Conservation (phyloP, 2,797 vertebrate species). For the Pogonophryne albipinna region DNA sequence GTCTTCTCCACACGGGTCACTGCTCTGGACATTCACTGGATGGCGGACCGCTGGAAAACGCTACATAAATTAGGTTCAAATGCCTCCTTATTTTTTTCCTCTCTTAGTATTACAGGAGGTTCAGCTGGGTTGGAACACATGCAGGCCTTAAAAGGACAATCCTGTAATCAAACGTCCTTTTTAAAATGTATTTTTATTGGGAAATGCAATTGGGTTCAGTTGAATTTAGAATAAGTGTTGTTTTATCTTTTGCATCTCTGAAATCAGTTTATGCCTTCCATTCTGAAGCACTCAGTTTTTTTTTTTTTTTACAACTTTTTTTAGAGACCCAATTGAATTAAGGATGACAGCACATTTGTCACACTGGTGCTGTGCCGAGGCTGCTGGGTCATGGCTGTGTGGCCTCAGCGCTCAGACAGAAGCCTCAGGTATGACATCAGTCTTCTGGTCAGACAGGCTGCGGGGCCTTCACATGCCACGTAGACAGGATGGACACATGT, state of each 20-base stretch:
- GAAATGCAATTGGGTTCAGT: conserved; percentile 23
- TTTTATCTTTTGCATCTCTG: conserved; percentile 21
- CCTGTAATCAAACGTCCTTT: conserved; percentile 15
- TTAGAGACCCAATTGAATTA: conserved; percentile 27
- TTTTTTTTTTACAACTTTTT: conserved; percentile 15
- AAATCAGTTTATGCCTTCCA: conserved; percentile 28
- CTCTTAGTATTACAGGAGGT: conserved; percentile 18
- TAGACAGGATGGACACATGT: conserved; percentile 30
- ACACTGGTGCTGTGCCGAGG: background rate
- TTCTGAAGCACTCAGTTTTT: conserved; percentile 29
- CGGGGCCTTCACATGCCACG: conserved; percentile 35
- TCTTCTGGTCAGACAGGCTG: conserved; percentile 31
- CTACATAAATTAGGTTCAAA: conserved; percentile 41
- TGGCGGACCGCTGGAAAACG: conserved; percentile 55
- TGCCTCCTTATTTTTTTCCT: conserved; percentile 12
- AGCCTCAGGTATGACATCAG: conserved; percentile 4
- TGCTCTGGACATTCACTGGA: conserved; percentile 70
- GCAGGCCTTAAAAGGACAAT: conserved; percentile 1
- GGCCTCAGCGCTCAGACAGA: background rate
- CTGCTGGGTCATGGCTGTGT: conserved; percentile 17
- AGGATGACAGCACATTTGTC: conserved; percentile 29
- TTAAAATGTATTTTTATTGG: conserved; percentile 10
- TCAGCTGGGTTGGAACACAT: conserved; percentile 6
- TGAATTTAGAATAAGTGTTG: conserved; percentile 19
- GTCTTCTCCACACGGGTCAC: conserved; percentile 73